Conservation (phyloP, 2,113 vertebrate species). For the Tinamus guttatus region DNA sequence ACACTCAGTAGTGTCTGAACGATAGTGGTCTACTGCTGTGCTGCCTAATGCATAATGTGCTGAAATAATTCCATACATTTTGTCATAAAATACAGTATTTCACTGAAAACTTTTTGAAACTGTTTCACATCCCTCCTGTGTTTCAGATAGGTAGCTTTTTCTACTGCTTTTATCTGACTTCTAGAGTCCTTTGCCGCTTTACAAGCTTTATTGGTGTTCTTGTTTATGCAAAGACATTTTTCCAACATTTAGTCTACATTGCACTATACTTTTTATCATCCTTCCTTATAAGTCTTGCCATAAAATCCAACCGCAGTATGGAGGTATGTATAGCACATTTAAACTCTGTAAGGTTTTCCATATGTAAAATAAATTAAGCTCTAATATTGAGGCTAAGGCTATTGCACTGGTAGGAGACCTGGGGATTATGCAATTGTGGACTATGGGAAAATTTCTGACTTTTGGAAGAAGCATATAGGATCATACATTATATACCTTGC, state of each 20-base stretch:
- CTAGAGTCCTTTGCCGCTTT: background rate
- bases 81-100: background rate
- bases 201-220: background rate
- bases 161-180: background rate
- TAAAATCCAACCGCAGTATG: slow-evolving; percentile 49
- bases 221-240: slow-evolving; percentile 4
- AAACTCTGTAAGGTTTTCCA: slow-evolving; percentile 56
- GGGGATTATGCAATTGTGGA: background rate
- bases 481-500: background rate
- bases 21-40: background rate
- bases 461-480: background rate
- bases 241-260: slow-evolving; percentile 14
- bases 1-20: background rate
- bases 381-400: background rate
- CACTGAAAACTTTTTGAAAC: background rate
- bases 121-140: background rate
- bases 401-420: background rate
- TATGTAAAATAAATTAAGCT: slow-evolving; percentile 62
- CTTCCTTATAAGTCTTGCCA: slow-evolving; percentile 26
- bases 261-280: slow-evolving; percentile 24
- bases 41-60: background rate
- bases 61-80: background rate
- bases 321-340: slow-evolving; percentile 43
- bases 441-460: background rate
- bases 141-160: background rate